phyloP scores from a whole-genome alignment of 2,797 vertebrate species.

The Poliocrania exsul region DNA sequence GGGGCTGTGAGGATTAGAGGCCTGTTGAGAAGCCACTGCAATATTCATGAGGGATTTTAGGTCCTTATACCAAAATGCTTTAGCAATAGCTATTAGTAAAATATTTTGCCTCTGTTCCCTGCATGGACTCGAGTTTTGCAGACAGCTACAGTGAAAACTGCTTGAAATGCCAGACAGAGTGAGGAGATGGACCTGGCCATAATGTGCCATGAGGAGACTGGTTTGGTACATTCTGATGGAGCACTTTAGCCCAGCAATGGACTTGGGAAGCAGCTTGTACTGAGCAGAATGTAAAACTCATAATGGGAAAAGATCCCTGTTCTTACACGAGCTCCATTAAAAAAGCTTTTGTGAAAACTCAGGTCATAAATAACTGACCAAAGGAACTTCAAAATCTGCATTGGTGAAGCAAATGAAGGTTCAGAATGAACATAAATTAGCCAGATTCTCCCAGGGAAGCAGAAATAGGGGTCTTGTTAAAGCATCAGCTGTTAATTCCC shows the following conservation, averaged over 20 bases:
- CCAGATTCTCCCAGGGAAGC: neutral
- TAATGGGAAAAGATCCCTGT: neutral
- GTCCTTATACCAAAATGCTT: neutral
- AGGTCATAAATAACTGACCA: neutral
- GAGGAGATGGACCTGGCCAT: constrained; percentile 6
- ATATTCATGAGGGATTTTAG: neutral
- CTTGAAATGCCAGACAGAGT: neutral
- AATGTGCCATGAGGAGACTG: neutral
- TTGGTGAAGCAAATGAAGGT: neutral
- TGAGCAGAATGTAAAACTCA: neutral
- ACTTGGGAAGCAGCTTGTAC: neutral
- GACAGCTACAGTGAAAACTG: neutral
- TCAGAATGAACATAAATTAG: neutral
- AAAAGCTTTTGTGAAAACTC: constrained; percentile 6
- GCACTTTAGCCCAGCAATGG: neutral
- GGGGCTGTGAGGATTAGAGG: neutral
- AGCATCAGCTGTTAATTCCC: constrained; percentile 30
- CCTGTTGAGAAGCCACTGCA: neutral
- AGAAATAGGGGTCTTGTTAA: constrained; percentile 13
- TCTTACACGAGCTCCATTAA: neutral
- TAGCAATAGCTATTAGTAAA: neutral
- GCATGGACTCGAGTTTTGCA: neutral
- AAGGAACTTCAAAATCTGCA: neutral
- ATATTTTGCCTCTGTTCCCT: neutral
- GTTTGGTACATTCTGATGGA: constrained; percentile 3